Evolutionary conservation across 2,888 invertebrate species (phyloP).

Genomic region (Diabrotica balteata): DNA sequence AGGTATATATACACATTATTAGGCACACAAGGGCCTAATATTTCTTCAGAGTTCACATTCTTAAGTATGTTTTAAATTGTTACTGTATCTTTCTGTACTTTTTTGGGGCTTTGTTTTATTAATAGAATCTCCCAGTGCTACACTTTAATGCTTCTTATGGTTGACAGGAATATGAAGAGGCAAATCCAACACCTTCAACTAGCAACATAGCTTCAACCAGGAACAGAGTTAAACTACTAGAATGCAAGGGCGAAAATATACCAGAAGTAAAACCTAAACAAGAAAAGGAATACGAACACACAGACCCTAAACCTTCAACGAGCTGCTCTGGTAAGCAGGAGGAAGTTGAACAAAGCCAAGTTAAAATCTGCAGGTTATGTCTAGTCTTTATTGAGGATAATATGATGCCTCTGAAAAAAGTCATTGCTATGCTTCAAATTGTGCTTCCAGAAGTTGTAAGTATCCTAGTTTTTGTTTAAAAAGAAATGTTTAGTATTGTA

Average conservation of each 20-base stretch:
- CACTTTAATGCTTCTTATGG: no score
- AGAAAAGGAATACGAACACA: conserved; percentile 18
- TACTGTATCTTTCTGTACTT: no score
- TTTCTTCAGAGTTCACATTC: no score
- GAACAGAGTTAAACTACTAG: background rate
- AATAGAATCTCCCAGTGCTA: no score
- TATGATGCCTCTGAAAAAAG: conserved; percentile 30
- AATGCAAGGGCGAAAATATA: background rate
- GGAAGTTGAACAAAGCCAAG: conserved; percentile 26
- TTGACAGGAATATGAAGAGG: no score
- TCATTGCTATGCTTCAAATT: conserved; percentile 39
- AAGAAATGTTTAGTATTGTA: background rate
- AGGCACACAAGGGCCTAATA: no score
- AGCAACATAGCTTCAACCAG: background rate
- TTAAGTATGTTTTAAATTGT: no score
- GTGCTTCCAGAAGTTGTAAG: conserved; percentile 40
- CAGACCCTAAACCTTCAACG: conserved; percentile 18
- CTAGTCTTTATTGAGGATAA: conserved; percentile 38
- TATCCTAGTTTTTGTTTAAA: background rate
- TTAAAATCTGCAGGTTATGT: conserved; percentile 39
- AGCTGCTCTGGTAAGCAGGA: conserved; percentile 12
- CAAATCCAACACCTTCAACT: no score
- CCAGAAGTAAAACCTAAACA: background rate
- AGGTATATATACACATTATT: no score
- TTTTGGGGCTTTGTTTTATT: no score